Conservation (phyloP, 2,797 vertebrate genomes). For the Poecile montanus region DNA sequence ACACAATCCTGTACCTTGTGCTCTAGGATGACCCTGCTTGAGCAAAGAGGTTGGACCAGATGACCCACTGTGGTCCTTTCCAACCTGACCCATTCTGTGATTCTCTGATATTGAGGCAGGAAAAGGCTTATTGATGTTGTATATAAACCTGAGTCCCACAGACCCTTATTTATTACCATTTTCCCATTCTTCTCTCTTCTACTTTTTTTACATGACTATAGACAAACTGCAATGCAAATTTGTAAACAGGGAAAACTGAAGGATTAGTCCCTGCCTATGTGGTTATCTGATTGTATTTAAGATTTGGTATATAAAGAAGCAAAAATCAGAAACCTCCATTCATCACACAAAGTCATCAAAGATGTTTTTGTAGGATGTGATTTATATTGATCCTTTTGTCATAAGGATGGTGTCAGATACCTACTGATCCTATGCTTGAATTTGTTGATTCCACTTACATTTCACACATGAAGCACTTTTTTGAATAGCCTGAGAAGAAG, state of each 20-base stretch:
- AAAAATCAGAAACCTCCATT: background rate
- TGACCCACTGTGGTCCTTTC: background rate
- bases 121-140: background rate
- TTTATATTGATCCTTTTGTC: background rate
- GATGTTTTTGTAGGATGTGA: background rate
- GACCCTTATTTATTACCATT: background rate
- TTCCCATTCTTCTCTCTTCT: background rate
- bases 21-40: background rate
- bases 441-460: background rate
- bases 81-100: background rate
- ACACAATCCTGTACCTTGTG: background rate
- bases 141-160: background rate
- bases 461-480: background rate
- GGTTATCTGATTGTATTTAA: background rate
- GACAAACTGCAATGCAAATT: background rate
- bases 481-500: background rate
- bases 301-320: background rate
- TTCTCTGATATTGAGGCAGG: background rate
- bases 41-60: background rate
- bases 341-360: background rate
- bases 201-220: background rate
- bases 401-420: background rate
- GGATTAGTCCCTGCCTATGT: background rate
- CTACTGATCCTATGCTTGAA: background rate
- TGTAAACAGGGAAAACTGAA: background rate